Evolutionary conservation across 2,888 invertebrate genomes (phyloP).

Genomic region (Ischnura elegans): DNA sequence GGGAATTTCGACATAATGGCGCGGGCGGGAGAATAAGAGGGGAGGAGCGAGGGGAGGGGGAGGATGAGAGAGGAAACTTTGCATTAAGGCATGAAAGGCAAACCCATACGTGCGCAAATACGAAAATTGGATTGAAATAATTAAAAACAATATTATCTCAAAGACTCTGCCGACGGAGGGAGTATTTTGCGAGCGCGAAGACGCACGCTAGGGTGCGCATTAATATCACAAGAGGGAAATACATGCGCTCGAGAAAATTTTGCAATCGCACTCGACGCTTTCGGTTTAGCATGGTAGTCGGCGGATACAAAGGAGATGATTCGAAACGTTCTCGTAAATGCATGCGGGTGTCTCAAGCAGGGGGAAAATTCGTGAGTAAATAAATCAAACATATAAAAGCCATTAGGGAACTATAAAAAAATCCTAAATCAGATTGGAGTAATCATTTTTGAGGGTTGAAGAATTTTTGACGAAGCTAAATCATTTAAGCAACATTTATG

Average conservation of each 20-base stretch:
- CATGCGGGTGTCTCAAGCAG: background rate
- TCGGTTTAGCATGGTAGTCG: background rate
- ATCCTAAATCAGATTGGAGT: too few species aligned
- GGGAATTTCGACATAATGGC: slow-evolving; percentile 25
- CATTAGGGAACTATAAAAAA: too few species aligned
- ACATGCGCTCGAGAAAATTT: background rate
- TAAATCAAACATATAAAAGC: too few species aligned
- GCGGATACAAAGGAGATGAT: background rate
- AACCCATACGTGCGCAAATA: background rate
- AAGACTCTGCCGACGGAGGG: background rate
- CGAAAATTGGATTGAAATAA: slow-evolving; percentile 35
- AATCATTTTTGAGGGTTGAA: too few species aligned
- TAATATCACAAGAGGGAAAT: background rate
- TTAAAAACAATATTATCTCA: slow-evolving; percentile 25
- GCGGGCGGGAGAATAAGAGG: too few species aligned
- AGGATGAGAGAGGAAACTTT: background rate
- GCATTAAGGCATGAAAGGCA: slow-evolving; percentile 27
- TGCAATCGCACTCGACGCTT: background rate
- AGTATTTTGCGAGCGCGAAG: background rate
- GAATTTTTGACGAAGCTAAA: too few species aligned
- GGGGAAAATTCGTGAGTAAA: too few species aligned
- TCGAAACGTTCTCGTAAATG: background rate
- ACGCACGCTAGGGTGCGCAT: background rate
- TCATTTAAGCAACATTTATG: too few species aligned
- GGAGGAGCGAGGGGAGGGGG: too few species aligned